Evolutionary conservation across 2,888 invertebrate genomes (phyloP), one percentile per base, ranked within the genome.

Genomic region (Amblyteles armatorius): DNA sequence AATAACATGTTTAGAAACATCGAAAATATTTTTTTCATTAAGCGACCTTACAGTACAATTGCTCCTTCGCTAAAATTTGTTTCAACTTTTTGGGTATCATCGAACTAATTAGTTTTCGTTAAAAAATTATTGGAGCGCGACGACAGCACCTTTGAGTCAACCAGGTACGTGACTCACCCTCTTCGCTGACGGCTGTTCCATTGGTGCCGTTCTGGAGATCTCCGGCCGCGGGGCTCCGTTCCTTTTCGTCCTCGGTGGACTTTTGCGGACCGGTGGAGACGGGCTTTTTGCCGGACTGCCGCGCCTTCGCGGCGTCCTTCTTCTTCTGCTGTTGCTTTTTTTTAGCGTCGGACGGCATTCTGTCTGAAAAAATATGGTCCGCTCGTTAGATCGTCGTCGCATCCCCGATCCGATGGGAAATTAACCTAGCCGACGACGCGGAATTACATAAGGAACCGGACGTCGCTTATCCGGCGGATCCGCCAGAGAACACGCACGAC

Each of bases 261-360:
- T 87, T 88, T 92, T 94, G 90, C 65, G 29, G 29, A 29, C 84
- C 87, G 5, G 82, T 79, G 86, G 87, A 89, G 33, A 85, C 89
- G 83, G 89, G 90, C 88, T 91, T 94, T 83, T 94, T 91, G 13
- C 93, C 91, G n/a, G 92, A 86, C 89, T 95, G 95, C 83, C 97
- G 96, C 86, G 96, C 96, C 92, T 97, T 97, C 4, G 98, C 97
- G 77, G 98, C 98, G 89, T 99, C 99, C 94, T 99, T 99, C 94
- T 99, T 99, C 94, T 98, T 98, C 93, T 98, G 98, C 93, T 98
- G 98, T 94, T 99, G 97, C 93, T 98, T 98, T 96, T 99, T 99
- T 94, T 99, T 99, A 50, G 99, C 97, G 94, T 99, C 99, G 91
- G 99, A 99, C 94, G 99, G 99, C 99, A 99, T 99, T 89, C 88